phyloP scores from a whole-genome alignment of 2,797 vertebrate genomes.

The Sebastes goodei region DNA sequence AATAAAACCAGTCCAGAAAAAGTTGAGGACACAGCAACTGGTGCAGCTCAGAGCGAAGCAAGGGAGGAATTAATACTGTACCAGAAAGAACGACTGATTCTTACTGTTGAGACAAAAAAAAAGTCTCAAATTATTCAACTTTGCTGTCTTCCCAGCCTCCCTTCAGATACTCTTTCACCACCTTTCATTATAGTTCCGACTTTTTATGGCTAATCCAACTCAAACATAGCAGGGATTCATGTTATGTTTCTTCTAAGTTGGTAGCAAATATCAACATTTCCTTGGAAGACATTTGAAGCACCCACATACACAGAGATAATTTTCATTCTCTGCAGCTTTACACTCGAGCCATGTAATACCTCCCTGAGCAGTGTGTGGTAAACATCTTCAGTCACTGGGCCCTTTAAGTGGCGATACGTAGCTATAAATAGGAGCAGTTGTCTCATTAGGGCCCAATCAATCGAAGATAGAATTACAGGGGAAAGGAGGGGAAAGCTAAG shows the following conservation, averaged over 20 bases:
- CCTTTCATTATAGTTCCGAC: neutral
- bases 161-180: conserved; percentile 17
- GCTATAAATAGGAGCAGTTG: conserved; percentile 59
- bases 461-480: conserved; percentile 49
- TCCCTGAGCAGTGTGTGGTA: neutral
- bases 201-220: conserved; percentile 15
- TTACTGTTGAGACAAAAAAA: conserved; percentile 8
- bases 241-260: conserved; percentile 6
- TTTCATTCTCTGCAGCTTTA: neutral
- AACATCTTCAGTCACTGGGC: conserved; percentile 32
- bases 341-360: neutral
- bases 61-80: conserved; percentile 36
- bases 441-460: conserved; percentile 58
- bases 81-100: conserved; percentile 16
- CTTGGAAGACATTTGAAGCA: neutral
- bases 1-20: conserved; percentile 58
- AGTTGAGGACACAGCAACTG: conserved; percentile 63
- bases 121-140: conserved; percentile 15
- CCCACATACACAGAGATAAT: neutral
- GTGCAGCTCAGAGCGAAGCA: conserved; percentile 44
- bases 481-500: conserved; percentile 19
- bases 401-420: conserved; percentile 30
- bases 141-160: neutral
- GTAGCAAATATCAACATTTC: conserved; percentile 10
- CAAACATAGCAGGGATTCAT: conserved; percentile 4